Percentiles rank a stretch among this genome's conserved stretches.
Evolutionary conservation across 2,113 vertebrate genomes (phyloP).

Genomic region (Corythoichthys haematopterus): DNA sequence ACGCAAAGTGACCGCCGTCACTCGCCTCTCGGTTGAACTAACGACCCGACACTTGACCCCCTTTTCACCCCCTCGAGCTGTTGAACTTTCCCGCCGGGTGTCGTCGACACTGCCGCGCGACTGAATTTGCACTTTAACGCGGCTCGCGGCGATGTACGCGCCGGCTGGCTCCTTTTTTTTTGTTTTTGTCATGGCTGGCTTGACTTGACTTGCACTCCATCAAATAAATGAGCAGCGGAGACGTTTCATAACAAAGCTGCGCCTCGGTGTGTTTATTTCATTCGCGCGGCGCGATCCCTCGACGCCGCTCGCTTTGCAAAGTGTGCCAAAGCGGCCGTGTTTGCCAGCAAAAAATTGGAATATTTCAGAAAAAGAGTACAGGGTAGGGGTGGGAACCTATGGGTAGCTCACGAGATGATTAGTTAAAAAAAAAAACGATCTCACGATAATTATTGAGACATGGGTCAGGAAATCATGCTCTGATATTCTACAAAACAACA

Average conservation of each 20-base stretch:
- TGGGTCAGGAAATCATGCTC: no score
- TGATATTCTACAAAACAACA: no score
- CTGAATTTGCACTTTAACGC: constrained; percentile 26
- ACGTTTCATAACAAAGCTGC: constrained; percentile 60
- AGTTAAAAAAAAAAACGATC: no score
- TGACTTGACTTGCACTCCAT: constrained; percentile 51
- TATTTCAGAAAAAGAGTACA: no score
- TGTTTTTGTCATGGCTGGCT: constrained; percentile 30
- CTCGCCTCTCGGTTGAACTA: constrained; percentile 27
- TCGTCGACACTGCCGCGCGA: constrained; percentile 28
- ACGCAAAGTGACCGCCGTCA: constrained; percentile 27
- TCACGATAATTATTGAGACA: no score
- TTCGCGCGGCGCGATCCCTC: constrained; percentile 37
- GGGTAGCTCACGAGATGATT: no score
- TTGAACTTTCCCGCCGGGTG: constrained; percentile 35
- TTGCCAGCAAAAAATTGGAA: no score
- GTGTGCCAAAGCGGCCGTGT: constrained; percentile 2
- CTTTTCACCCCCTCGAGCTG: constrained; percentile 28
- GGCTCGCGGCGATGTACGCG: constrained; percentile 7
- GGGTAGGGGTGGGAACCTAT: no score
- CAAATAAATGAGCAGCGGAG: constrained; percentile 62
- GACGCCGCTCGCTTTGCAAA: constrained; percentile 18
- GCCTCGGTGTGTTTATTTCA: constrained; percentile 60
- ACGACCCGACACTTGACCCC: constrained; percentile 48
- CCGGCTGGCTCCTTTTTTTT: constrained; percentile 6